Base-by-base conservation (phyloP, 1,140 invertebrate genomes). In the Pomacea maculata region DNA sequence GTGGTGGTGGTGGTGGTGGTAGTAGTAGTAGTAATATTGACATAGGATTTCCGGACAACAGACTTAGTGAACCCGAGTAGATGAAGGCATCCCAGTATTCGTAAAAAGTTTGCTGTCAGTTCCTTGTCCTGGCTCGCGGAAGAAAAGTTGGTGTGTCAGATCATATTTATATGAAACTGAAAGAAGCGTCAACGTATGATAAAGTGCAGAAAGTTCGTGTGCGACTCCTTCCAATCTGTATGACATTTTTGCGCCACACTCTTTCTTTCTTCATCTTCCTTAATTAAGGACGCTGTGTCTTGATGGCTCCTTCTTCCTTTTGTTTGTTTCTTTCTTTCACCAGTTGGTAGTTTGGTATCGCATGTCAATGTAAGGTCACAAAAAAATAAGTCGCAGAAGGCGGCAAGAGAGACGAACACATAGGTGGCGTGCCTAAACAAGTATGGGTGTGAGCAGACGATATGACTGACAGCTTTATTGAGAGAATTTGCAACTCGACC, bases 271-370 rank as follows among this genome's bases (percentile, higher is more conserved):
- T 67, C 71, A 5, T 73, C 21, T 45, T 8, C 7, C 19, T 45
- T 34, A n/a, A 63, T n/a, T 63, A 17, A 78, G 5, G 3, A 25
- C 19, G 34, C 34, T 45, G 34, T 45, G 2, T 45, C 34, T 45
- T 45, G 34, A 45, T 45, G 2, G 34, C 70, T 68, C 34, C 80
- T 75, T 76, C 73, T 71, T 76, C 80, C 64, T 75, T 75, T 64
- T 61, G 75, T 80, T 25, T 67, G 17, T 25, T 67, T 67, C 65
- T 67, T 67, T 67, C 65, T 67, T 67, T 25, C 6, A 21, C 65
- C 25, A 21, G 17, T 67, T 67, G 17, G 17, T 67, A 19, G 17
- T 67, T 2, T 67, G 17, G 17, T 25, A 21, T 67, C 65, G 17
- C 25, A 3, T 67, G 34, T 45, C 34, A 45, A 45, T 45, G 34